Conservation (phyloP, 2,888 invertebrate genomes). For the Clunio marinus region DNA sequence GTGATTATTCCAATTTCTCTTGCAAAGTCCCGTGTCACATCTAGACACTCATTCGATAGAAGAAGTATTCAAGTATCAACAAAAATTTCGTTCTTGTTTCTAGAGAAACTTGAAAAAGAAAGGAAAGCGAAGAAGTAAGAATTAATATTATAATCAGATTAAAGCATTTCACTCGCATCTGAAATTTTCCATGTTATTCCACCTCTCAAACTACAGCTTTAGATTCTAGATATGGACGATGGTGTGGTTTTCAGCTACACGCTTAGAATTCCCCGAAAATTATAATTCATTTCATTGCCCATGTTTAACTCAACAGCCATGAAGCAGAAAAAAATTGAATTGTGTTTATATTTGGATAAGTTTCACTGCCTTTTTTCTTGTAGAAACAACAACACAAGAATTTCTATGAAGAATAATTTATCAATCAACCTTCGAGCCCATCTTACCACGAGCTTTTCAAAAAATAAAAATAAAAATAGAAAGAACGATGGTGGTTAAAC, state of each 20-base stretch:
- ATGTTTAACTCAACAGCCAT: conserved; percentile 1
- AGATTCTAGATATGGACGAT: neutral
- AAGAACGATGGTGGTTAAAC: neutral
- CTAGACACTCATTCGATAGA: neutral
- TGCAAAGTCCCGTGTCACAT: neutral
- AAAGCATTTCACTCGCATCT: conserved; percentile 24
- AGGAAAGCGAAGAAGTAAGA: neutral
- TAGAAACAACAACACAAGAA: neutral
- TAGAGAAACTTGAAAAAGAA: neutral
- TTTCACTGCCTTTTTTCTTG: neutral
- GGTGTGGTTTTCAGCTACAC: too few species aligned
- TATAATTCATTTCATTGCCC: conserved; percentile 19
- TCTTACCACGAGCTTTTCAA: neutral
- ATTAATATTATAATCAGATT: conserved; percentile 36
- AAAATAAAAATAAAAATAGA: too few species aligned
- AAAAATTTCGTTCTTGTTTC: too few species aligned
- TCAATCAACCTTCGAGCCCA: conserved; percentile 9
- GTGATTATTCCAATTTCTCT: conserved; percentile 2
- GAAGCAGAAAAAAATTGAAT: neutral
- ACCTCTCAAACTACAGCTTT: neutral
- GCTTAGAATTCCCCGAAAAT: neutral
- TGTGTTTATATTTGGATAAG: neutral
- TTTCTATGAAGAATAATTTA: conserved; percentile 10
- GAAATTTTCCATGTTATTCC: conserved; percentile 22
- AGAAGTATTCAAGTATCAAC: neutral